Evolutionary conservation across 2,113 vertebrate species (phyloP).

Genomic region (Pedionomus torquatus): DNA sequence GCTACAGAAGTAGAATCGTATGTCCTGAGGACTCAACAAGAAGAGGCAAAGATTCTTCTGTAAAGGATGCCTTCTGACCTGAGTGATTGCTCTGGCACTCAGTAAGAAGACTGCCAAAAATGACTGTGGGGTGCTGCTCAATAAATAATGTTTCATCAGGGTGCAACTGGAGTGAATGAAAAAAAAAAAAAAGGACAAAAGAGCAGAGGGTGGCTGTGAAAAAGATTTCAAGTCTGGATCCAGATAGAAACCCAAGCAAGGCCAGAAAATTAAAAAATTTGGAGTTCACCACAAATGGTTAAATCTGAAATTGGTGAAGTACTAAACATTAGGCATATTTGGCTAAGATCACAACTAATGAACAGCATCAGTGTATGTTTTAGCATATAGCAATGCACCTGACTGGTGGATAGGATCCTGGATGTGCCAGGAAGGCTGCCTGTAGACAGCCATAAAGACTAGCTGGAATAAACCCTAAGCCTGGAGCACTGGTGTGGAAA

Average conservation of each 20-base stretch:
- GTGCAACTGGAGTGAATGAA: not conserved
- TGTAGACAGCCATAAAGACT: not conserved
- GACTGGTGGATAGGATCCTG: not conserved
- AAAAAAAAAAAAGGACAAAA: not conserved
- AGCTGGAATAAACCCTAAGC: not conserved
- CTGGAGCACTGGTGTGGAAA: not conserved
- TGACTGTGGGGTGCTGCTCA: not conserved
- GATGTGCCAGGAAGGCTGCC: not conserved
- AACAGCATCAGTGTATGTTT: not conserved
- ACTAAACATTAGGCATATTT: not conserved
- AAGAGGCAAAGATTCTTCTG: not conserved
- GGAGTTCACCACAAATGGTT: rapidly evolving
- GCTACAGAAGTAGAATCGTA: not conserved
- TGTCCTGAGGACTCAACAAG: not conserved
- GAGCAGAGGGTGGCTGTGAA: not conserved
- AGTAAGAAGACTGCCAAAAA: not conserved
- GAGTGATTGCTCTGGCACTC: not conserved
- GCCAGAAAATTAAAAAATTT: not conserved
- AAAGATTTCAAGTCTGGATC: not conserved
- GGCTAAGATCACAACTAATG: not conserved
- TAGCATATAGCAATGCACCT: not conserved
- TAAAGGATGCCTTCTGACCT: not conserved
- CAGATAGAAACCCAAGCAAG: not conserved
- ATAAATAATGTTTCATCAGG: not conserved
- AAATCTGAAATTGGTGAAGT: not conserved